Evolutionary conservation across 2,888 invertebrate genomes (phyloP).

Genomic region (Phoenoteleia sp.): DNA sequence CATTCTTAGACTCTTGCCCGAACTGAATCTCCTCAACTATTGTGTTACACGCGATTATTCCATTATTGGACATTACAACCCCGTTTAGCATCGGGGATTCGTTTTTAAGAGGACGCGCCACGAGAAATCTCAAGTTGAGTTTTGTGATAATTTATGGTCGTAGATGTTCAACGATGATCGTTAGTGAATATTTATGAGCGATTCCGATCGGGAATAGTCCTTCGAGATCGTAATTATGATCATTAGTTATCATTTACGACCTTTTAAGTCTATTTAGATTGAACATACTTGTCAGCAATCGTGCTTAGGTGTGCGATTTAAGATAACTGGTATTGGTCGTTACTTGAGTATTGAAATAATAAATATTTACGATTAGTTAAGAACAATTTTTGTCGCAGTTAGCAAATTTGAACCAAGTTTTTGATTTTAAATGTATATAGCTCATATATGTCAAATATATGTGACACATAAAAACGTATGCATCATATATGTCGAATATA

Average conservation of each 20-base stretch:
- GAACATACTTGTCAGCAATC: background rate
- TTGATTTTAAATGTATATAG: no score
- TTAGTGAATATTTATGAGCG: constrained; percentile 18
- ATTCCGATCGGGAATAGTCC: background rate
- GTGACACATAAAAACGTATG: no score
- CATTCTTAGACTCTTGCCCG: background rate
- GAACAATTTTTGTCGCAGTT: no score
- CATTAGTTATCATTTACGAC: background rate
- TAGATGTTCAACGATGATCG: constrained; percentile 6
- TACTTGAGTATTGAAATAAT: no score
- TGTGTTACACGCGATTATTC: constrained; percentile 64
- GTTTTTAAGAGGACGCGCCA: constrained; percentile 49
- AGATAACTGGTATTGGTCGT: no score
- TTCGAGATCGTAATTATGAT: background rate
- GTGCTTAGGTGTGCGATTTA: background rate
- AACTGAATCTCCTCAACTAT: constrained; percentile 37
- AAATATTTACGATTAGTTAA: no score
- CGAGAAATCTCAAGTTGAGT: constrained; percentile 30
- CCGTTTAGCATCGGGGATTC: constrained; percentile 25
- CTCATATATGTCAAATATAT: no score
- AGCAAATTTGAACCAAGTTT: no score
- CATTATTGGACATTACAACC: constrained; percentile 54
- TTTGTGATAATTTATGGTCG: constrained; percentile 20
- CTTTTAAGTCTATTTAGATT: background rate
- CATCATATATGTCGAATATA: no score